Evolutionary conservation across 2,797 vertebrate species (phyloP).

Genomic region (Adelosebastes latens): DNA sequence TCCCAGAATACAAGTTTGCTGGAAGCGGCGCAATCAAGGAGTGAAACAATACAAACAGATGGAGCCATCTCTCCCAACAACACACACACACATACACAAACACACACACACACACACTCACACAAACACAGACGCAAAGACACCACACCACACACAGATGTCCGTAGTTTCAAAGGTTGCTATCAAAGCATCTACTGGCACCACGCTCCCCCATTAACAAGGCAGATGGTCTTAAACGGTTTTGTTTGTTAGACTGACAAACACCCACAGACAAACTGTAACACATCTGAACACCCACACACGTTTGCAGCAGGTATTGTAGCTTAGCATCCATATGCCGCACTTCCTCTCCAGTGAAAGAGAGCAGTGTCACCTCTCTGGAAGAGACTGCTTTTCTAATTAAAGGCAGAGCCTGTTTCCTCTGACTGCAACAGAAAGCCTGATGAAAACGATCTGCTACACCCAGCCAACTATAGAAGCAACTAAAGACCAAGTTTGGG

Average conservation of each 20-base stretch:
- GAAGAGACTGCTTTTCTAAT: constrained; percentile 37
- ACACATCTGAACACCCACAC: constrained; percentile 52
- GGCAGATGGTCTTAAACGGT: constrained; percentile 69
- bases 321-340: constrained; percentile 50
- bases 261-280: constrained; percentile 60
- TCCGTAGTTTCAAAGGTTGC: constrained; percentile 68
- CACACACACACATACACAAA: constrained; percentile 30
- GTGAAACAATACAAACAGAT: constrained; percentile 75
- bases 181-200: constrained; percentile 66
- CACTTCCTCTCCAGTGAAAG: constrained; percentile 29
- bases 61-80: constrained; percentile 52
- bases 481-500: background rate
- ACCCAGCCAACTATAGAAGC: background rate
- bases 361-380: constrained; percentile 31
- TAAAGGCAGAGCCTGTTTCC: constrained; percentile 34
- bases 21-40: constrained; percentile 63
- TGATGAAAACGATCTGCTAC: constrained; percentile 12
- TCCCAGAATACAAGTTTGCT: constrained; percentile 62
- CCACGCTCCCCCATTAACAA: constrained; percentile 60
- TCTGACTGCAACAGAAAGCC: background rate
- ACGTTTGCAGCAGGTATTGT: constrained; percentile 50
- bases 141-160: constrained; percentile 64
- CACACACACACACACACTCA: background rate
- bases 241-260: constrained; percentile 67
- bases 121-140: background rate